Conservation (phyloP, 2,113 vertebrate genomes). For the Corythornis madagascariensis region DNA sequence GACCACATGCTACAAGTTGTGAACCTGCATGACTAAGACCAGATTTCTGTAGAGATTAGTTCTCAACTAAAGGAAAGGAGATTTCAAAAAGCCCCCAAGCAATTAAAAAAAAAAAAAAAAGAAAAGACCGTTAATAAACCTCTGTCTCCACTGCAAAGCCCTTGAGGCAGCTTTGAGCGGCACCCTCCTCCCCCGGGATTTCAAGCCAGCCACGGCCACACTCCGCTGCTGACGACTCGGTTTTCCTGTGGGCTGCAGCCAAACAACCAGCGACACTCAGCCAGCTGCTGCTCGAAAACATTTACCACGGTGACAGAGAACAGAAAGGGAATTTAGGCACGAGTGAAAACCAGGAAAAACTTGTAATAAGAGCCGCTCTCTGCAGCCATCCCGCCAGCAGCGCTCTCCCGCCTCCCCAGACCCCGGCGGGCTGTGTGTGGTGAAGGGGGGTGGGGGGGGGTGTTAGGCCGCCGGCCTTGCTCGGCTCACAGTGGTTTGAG, state of each 20-base stretch:
- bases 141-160: neutral
- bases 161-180: too few relatives aligned
- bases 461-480: neutral
- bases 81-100: neutral
- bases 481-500: neutral
- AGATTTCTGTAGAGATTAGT: neutral
- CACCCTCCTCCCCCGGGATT: neutral
- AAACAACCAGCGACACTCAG: fast-evolving
- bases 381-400: fast-evolving
- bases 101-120: neutral
- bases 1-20: fast-evolving
- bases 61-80: neutral
- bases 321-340: fast-evolving
- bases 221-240: fast-evolving
- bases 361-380: fast-evolving
- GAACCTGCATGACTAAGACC: neutral
- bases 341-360: too few relatives aligned
- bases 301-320: fast-evolving
- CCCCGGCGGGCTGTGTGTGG: too few relatives aligned
- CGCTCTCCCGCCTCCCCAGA: neutral
- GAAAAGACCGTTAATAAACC: neutral
- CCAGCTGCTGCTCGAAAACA: fast-evolving
- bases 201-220: neutral
- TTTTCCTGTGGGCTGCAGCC: neutral
- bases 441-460: too few relatives aligned